phyloP scores from a whole-genome alignment of 2,888 invertebrate genomes.

The Lacanobia wlatinum region DNA sequence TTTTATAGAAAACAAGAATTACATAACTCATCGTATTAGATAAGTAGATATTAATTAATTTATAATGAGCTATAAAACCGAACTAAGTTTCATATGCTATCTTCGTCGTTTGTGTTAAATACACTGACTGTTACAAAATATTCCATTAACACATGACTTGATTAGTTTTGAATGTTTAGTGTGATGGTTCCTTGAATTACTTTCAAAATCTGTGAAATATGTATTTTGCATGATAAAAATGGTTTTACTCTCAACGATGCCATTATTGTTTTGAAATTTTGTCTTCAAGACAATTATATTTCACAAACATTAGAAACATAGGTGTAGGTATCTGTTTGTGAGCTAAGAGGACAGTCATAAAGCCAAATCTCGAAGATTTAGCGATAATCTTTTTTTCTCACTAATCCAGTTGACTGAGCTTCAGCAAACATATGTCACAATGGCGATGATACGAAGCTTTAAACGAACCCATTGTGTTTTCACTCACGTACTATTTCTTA shows the following conservation, averaged over 20 bases:
- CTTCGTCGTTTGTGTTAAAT: background rate
- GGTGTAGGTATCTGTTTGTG: constrained; percentile 4
- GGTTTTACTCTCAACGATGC: background rate
- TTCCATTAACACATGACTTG: background rate
- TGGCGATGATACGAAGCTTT: constrained; percentile 72
- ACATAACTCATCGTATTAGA: constrained; percentile 31
- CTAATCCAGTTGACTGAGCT: constrained; percentile 64
- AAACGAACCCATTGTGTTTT: constrained; percentile 81
- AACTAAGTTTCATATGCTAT: constrained; percentile 14
- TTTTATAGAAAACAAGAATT: constrained; percentile 33
- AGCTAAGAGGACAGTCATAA: constrained; percentile 14
- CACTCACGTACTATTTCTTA: constrained; percentile 80
- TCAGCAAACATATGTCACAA: constrained; percentile 74
- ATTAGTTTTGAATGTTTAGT: constrained; percentile 1
- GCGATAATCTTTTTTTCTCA: constrained; percentile 59
- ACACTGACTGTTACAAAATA: constrained; percentile 14
- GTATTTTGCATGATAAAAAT: background rate
- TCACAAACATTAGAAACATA: constrained; percentile 25
- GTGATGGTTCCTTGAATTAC: background rate
- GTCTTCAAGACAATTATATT: constrained; percentile 18
- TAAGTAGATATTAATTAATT: constrained; percentile 37
- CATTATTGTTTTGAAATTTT: constrained; percentile 26
- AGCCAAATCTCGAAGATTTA: constrained; percentile 47
- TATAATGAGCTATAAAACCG: constrained; percentile 27
- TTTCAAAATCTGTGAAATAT: constrained; percentile 6